Evolutionary conservation across 2,797 vertebrate genomes (phyloP).

Genomic region (Sebastes iracundus): DNA sequence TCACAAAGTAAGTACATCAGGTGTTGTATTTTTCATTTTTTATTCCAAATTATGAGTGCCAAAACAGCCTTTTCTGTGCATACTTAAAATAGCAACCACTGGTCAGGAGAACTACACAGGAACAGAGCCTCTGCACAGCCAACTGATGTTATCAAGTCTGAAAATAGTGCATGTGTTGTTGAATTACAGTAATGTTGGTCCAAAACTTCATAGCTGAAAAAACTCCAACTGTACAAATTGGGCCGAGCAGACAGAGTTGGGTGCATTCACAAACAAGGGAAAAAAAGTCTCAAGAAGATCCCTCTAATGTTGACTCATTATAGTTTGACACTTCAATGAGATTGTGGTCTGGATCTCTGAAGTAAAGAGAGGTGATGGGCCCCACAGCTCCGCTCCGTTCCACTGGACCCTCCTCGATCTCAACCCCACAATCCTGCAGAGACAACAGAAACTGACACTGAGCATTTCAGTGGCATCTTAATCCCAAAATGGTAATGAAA

Average conservation of each 20-base stretch:
- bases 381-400: constrained; percentile 88
- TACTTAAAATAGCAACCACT: not conserved
- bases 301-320: constrained; percentile 16
- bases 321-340: constrained; percentile 93
- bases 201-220: not conserved
- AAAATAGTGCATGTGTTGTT: not conserved
- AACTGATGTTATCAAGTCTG: not conserved
- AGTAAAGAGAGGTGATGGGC: constrained; percentile 89
- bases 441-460: not conserved
- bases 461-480: not conserved
- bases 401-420: constrained; percentile 89
- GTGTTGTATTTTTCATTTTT: not conserved
- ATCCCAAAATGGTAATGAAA: not conserved
- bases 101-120: constrained; percentile 7
- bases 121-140: not conserved
- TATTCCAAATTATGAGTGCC: not conserved
- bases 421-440: constrained; percentile 85
- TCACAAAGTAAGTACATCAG: not conserved
- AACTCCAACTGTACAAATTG: not conserved
- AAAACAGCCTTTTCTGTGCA: not conserved
- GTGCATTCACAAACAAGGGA: not conserved
- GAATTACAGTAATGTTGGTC: not conserved
- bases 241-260: not conserved
- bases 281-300: constrained; percentile 26
- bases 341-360: constrained; percentile 90